Conservation (phyloP, 2,113 vertebrate genomes). For the Rhinoptilus africanus region DNA sequence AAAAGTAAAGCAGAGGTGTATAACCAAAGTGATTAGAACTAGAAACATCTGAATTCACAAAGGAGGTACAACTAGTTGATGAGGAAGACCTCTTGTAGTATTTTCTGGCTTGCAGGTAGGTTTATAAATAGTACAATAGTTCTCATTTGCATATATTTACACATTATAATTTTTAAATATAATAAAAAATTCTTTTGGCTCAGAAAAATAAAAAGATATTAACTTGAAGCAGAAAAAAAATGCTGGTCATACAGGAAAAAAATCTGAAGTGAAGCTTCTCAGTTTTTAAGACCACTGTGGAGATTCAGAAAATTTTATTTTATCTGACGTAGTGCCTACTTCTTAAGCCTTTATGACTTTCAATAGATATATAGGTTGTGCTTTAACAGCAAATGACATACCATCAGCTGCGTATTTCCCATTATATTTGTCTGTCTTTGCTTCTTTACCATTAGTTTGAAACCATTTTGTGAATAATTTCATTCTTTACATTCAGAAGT, state of each 20-base stretch:
- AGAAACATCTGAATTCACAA: not conserved
- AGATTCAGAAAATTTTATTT: not conserved
- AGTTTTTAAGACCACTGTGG: not conserved
- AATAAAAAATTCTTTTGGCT: not conserved
- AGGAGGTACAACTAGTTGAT: not conserved
- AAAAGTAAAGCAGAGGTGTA: not conserved
- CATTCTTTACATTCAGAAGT: not conserved
- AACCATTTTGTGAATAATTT: not conserved
- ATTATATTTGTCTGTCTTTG: accelerated
- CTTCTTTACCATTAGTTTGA: not conserved
- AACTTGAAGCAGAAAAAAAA: not conserved
- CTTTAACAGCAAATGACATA: not conserved
- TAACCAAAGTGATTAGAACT: not conserved
- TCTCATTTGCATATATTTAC: not conserved
- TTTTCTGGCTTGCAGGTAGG: not conserved
- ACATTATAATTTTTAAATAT: not conserved
- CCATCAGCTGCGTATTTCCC: not conserved
- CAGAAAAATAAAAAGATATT: not conserved
- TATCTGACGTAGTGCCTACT: not conserved
- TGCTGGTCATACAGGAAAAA: not conserved
- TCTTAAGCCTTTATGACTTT: not conserved
- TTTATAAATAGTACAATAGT: not conserved
- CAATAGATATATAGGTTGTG: not conserved
- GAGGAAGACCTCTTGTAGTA: not conserved
- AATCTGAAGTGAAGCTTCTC: not conserved